Conservation (phyloP, 2,888 invertebrate species). For the Cylindroiulus punctatus region DNA sequence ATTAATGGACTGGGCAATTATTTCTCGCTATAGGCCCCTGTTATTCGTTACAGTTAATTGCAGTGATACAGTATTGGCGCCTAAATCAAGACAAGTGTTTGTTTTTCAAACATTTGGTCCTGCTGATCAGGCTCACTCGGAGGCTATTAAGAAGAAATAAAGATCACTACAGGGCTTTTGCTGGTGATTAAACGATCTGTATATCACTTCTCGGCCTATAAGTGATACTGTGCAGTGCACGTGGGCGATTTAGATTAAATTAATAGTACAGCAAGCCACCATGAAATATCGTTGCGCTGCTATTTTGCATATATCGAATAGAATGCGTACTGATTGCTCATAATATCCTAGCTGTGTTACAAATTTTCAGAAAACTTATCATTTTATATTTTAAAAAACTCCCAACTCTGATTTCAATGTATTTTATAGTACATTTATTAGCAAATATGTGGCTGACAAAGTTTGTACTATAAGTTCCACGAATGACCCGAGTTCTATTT, state of each 20-base stretch:
- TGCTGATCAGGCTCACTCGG: slow-evolving; percentile 7
- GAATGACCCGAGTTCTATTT: background rate
- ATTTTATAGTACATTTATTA: background rate
- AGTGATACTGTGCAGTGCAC: background rate
- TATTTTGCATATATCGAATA: no score
- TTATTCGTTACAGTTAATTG: slow-evolving; percentile 38
- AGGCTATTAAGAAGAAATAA: slow-evolving; percentile 45
- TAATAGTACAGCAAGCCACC: no score
- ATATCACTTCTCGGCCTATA: slow-evolving; percentile 23
- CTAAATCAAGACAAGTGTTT: slow-evolving; percentile 22
- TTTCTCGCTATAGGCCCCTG: slow-evolving; percentile 10
- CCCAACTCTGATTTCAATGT: no score
- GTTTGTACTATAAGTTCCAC: background rate
- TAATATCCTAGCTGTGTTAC: no score
- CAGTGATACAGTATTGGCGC: slow-evolving; percentile 40
- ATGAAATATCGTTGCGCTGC: no score
- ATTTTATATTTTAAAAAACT: no score
- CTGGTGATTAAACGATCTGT: slow-evolving; percentile 21
- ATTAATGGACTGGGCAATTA: slow-evolving; percentile 40
- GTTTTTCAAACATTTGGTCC: background rate
- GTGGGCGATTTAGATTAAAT: no score
- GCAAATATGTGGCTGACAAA: background rate
- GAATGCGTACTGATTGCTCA: no score
- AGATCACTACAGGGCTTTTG: slow-evolving; percentile 8
- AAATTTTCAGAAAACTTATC: no score